Conservation (phyloP, 2,797 vertebrate genomes). For the Buphagus erythrorhynchus region DNA sequence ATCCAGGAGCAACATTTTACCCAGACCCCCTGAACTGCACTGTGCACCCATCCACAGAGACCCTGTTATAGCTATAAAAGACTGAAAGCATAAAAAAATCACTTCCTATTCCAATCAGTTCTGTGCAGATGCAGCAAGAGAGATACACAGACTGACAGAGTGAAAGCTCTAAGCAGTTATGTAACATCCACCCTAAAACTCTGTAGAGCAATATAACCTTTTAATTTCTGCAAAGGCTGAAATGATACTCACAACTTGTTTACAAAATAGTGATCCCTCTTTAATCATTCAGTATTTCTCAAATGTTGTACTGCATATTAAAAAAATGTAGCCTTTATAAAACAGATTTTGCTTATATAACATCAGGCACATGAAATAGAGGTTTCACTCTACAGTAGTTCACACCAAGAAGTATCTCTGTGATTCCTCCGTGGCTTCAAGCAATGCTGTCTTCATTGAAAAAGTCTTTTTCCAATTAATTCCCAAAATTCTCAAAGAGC, state of each 20-base stretch:
- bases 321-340: neutral
- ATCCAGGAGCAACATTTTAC: neutral
- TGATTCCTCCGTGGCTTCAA: neutral
- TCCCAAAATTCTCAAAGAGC: neutral
- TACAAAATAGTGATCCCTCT: constrained; percentile 30
- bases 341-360: constrained; percentile 25
- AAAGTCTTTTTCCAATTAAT: neutral
- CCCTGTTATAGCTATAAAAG: neutral
- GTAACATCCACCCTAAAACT: neutral
- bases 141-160: neutral
- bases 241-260: constrained; percentile 21
- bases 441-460: neutral
- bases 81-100: constrained; percentile 15
- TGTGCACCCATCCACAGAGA: neutral
- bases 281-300: neutral
- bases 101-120: neutral
- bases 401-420: neutral
- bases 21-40: neutral
- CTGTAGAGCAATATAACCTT: neutral
- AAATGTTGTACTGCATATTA: neutral
- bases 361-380: neutral
- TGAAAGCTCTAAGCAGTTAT: neutral
- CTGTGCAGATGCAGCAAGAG: neutral
- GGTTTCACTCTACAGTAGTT: neutral
- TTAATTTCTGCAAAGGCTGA: neutral